phyloP scores from a whole-genome alignment of 2,888 invertebrate genomes.

The Caenorhabditis sinica region DNA sequence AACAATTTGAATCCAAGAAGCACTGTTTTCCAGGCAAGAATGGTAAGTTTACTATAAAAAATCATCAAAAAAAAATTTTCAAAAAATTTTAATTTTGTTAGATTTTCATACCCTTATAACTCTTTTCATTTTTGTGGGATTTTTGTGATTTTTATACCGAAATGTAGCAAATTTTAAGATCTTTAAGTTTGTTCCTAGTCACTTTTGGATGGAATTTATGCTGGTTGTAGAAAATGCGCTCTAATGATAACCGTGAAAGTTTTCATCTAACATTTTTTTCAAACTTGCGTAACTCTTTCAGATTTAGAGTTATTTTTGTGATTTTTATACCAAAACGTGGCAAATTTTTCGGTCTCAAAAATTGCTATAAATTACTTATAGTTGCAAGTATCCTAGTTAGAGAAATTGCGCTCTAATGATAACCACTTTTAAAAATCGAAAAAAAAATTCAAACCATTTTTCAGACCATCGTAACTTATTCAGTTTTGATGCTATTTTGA shows the following conservation, averaged over 20 bases:
- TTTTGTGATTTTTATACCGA: background rate
- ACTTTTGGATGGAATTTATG: too few species aligned
- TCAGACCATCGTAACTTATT: background rate
- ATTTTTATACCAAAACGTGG: too few species aligned
- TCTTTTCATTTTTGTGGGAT: background rate
- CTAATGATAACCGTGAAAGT: background rate
- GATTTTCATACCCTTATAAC: background rate
- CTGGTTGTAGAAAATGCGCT: background rate
- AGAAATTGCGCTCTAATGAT: too few species aligned
- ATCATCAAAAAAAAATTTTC: background rate
- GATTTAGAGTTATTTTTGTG: too few species aligned
- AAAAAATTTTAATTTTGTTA: background rate
- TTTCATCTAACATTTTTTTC: too few species aligned
- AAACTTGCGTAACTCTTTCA: too few species aligned
- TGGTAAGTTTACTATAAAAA: background rate
- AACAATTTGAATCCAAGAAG: slow-evolving; percentile 1
- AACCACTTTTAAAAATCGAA: background rate
- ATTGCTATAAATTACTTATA: too few species aligned
- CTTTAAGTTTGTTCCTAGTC: background rate
- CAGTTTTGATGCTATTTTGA: background rate
- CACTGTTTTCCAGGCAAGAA: background rate
- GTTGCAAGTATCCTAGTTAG: too few species aligned
- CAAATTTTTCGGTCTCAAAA: too few species aligned
- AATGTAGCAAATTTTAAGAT: background rate
- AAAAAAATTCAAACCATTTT: background rate